Percentiles rank a stretch among this genome's conserved stretches.
phyloP scores from a whole-genome alignment of 1,140 invertebrate species.

The Magallana gigas region DNA sequence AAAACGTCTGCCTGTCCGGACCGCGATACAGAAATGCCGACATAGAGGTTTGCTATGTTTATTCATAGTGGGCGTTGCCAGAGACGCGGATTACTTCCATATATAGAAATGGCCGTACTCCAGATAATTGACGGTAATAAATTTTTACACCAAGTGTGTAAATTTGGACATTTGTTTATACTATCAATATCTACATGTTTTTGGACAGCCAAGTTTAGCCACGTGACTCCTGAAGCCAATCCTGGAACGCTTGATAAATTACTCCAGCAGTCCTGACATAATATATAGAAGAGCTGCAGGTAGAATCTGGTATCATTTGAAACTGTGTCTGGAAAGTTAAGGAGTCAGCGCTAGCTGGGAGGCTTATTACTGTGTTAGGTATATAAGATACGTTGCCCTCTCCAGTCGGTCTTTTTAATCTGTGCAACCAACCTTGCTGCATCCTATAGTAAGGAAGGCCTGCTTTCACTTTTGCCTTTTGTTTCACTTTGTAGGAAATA shows the following conservation, averaged over 20 bases:
- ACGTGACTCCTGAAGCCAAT: conserved; percentile 59
- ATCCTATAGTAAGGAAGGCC: conserved; percentile 3
- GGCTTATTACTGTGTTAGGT: conserved; percentile 47
- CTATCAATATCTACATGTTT: conserved; percentile 31
- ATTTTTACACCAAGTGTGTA: conserved; percentile 33
- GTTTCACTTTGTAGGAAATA: conserved; percentile 32
- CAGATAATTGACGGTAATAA: conserved; percentile 19
- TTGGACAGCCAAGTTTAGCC: conserved; percentile 22
- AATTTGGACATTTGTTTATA: conserved; percentile 37
- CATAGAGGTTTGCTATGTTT: conserved; percentile 15
- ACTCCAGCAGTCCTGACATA: conserved; percentile 50
- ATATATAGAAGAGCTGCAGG: conserved; percentile 56
- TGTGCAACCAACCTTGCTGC: conserved; percentile 33
- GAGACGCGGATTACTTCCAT: conserved; percentile 8
- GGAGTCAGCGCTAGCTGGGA: conserved; percentile 7
- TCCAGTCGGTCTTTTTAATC: conserved; percentile 22
- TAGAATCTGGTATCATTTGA: conserved; percentile 38
- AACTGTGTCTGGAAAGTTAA: background rate
- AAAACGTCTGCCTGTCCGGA: background rate
- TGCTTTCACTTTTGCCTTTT: conserved; percentile 30
- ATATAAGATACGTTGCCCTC: conserved; percentile 41
- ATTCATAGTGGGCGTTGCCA: conserved; percentile 29
- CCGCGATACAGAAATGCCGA: conserved; percentile 9
- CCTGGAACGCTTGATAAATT: conserved; percentile 57
- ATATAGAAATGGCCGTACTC: conserved; percentile 13